Evolutionary conservation across 2,797 vertebrate species (phyloP), one percentile per base, ranked within the genome.

Genomic region (Rhadinocentrus ornatus): DNA sequence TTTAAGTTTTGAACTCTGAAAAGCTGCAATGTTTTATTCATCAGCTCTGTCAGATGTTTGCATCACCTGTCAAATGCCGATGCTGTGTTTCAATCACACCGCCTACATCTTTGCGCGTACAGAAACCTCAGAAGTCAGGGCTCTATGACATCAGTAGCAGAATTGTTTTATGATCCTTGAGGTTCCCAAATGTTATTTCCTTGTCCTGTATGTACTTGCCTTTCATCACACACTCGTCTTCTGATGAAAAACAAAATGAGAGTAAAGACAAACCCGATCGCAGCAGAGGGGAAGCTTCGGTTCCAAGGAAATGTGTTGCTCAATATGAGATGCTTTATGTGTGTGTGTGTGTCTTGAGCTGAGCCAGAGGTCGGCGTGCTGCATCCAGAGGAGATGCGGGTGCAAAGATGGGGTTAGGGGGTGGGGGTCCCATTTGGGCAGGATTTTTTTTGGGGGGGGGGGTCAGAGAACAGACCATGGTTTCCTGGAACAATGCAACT

Each of bases 401-500:
- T 80, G 82, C 58, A 78, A 64, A 76, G 8, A 53, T 50, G 53
- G 52, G 22, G 57, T 12, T 56, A n/a, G 50, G 44, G 13, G 20
- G 53, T 26, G 68, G 86, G 83, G 81, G 63, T 77, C 6, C 62
- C 80, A 83, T 81, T 84, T 88, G 86, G 90, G 82, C 89, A 90
- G 81, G 83, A 71, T 31, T 88, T 91, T 78, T 78, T 83, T 86
- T 91, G 86, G n/a, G n/a, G n/a, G n/a, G n/a, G n/a, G n/a, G n/a
- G 89, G 93, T 91, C 91, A 90, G 87, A 93, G 93, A 90, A 87
- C 90, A 91, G 88, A 91, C 92, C 93, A 84, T 93, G 91, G 88
- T 94, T 95, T 95, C 95, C 94, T 94, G 93, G 94, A 95, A 95
- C 95, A 95, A 95, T 95, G 94, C 93, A 93, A 91, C 93, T 94